These are phyloP conservation scores for Andrena flavipes DNA, from an alignment of 2,888 invertebrate genomes.

Conservation along the genomic window DNA sequence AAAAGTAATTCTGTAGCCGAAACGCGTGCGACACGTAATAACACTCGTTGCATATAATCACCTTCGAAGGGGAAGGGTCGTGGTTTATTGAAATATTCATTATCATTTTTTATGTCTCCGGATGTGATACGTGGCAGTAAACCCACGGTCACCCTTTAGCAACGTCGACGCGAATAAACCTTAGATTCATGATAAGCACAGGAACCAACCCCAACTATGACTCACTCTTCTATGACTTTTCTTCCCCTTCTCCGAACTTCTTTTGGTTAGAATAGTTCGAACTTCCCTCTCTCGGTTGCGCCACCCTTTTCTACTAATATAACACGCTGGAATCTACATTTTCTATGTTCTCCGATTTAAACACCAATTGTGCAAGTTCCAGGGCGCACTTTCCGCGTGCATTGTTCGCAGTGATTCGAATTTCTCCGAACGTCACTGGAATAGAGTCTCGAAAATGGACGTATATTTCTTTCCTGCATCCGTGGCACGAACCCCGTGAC, in stretches of 20 bases:
- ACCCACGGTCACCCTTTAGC: conserved; percentile 36
- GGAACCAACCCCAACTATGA: conserved; percentile 13
- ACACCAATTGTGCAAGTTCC: neutral
- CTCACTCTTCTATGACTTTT: conserved; percentile 17
- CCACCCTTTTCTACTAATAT: neutral
- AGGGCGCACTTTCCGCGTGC: neutral
- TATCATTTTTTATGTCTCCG: conserved; percentile 40
- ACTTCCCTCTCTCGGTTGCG: no score
- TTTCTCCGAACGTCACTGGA: conserved; percentile 7
- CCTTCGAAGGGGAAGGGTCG: conserved; percentile 6
- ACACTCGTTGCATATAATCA: conserved; percentile 16
- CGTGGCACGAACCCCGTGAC: neutral
- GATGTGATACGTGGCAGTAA: conserved; percentile 25
- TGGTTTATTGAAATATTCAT: conserved; percentile 71
- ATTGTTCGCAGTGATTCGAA: neutral
- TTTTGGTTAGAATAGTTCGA: neutral
- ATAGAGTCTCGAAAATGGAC: conserved; percentile 17
- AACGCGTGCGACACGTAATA: neutral
- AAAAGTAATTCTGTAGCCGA: neutral
- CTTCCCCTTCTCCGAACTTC: neutral
- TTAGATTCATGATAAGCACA: conserved; percentile 53
- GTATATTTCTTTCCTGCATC: conserved; percentile 18
- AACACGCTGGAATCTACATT: neutral
- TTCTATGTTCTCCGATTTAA: neutral
- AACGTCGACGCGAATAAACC: conserved; percentile 11